A percentile compares a stretch with the other conserved stretches of the same genome.
Evolutionary conservation across 2,888 invertebrate species (phyloP).

Genomic region (Ormia ochracea): DNA sequence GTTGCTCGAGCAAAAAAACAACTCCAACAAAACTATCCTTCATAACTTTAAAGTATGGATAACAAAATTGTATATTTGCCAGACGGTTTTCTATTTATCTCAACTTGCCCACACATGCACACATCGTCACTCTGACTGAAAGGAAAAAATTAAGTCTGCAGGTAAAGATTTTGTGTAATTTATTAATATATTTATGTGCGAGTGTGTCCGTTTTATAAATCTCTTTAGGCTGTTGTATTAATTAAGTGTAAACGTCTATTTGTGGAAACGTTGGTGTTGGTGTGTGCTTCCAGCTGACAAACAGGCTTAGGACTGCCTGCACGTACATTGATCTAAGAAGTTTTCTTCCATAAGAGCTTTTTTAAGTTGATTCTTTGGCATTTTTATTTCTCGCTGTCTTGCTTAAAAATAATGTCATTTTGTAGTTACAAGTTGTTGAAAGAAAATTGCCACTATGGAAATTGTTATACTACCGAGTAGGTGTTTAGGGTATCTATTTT

Average conservation of each 20-base stretch:
- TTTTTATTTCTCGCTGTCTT: neutral
- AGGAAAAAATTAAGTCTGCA: neutral
- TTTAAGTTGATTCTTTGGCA: neutral
- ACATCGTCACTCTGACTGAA: neutral
- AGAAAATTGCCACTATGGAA: conserved; percentile 21
- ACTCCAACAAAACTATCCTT: conserved; percentile 56
- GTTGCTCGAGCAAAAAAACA: neutral
- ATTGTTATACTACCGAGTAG: conserved; percentile 18
- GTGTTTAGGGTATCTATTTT: conserved; percentile 20
- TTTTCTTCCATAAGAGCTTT: conserved; percentile 42
- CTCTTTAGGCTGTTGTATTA: conserved; percentile 62
- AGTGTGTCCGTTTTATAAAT: conserved; percentile 59
- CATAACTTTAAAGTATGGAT: conserved; percentile 24
- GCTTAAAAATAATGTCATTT: conserved; percentile 49
- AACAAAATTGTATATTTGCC: conserved; percentile 28
- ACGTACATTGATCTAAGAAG: conserved; percentile 26
- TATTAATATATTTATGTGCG: conserved; percentile 60
- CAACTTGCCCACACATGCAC: neutral
- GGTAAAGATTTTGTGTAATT: conserved; percentile 37
- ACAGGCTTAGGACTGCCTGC: conserved; percentile 24
- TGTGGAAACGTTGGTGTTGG: neutral
- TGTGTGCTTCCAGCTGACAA: conserved; percentile 24
- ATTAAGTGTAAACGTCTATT: conserved; percentile 40
- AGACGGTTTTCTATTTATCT: conserved; percentile 53
- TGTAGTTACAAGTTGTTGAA: conserved; percentile 26